A percentile compares a stretch with the other conserved stretches of the same genome.
These are phyloP conservation scores for Todiramphus saurophagus DNA, from an alignment of 2,113 vertebrate species.

Conservation along the genomic window DNA sequence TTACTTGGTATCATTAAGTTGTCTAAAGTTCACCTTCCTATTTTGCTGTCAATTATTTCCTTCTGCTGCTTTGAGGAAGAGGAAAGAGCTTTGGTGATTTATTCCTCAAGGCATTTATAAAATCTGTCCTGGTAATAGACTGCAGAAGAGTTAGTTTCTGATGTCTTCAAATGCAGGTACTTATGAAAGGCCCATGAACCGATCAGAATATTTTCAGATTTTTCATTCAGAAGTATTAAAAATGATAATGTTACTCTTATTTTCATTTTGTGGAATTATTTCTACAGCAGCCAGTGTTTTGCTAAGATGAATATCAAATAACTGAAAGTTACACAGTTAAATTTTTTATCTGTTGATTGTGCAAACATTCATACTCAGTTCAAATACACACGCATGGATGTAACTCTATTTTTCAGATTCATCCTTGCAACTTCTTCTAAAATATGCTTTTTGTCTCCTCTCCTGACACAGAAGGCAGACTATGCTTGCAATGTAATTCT, in stretches of 20 bases:
- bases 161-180: neutral
- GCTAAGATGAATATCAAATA: neutral
- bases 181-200: neutral
- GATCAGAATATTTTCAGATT: neutral
- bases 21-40: neutral
- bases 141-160: neutral
- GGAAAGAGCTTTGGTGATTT: slow-evolving; percentile 7
- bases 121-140: neutral
- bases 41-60: slow-evolving; percentile 21
- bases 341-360: neutral
- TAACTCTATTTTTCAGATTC: neutral
- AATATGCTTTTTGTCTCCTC: neutral
- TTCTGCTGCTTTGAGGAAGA: neutral
- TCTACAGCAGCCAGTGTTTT: neutral
- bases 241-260: neutral
- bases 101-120: neutral
- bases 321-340: neutral
- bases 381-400: neutral
- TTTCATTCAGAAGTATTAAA: neutral
- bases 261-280: neutral
- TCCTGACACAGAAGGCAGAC: neutral
- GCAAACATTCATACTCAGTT: neutral
- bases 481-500: neutral
- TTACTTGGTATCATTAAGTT: neutral
- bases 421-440: neutral